Evolutionary conservation across 1,140 invertebrate genomes (phyloP).

Genomic region (Drosophila tristis): DNA sequence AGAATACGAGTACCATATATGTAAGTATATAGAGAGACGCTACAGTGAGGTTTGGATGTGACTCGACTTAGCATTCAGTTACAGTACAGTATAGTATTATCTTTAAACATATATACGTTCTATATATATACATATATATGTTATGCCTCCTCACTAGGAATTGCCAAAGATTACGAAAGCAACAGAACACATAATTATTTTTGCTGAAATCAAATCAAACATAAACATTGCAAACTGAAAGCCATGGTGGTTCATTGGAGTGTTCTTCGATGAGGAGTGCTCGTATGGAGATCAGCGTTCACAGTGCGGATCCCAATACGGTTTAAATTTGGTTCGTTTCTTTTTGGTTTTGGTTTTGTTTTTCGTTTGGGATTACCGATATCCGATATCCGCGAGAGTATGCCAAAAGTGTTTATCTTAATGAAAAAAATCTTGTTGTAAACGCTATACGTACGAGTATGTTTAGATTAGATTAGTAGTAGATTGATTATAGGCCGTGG

Average conservation of each 20-base stretch:
- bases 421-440: slow-evolving; percentile 78
- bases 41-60: slow-evolving; percentile 50
- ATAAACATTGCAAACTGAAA: slow-evolving; percentile 73
- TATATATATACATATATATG: slow-evolving; percentile 35
- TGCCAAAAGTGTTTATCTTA: slow-evolving; percentile 82
- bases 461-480: slow-evolving; percentile 43
- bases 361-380: slow-evolving; percentile 8
- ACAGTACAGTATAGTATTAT: slow-evolving; percentile 39
- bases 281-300: slow-evolving; percentile 52
- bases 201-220: slow-evolving; percentile 73
- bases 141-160: slow-evolving; percentile 63
- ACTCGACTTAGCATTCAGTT: slow-evolving; percentile 67
- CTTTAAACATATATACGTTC: slow-evolving; percentile 21
- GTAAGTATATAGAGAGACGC: slow-evolving; percentile 42
- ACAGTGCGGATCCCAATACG: slow-evolving; percentile 59
- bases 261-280: slow-evolving; percentile 44
- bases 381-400: slow-evolving; percentile 65
- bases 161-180: slow-evolving; percentile 76
- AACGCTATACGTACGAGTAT: slow-evolving; percentile 48
- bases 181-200: slow-evolving; percentile 72
- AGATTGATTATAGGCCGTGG: slow-evolving; percentile 38
- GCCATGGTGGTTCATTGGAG: slow-evolving; percentile 67
- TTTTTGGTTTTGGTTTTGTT: too few species aligned
- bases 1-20: slow-evolving; percentile 51
- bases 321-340: slow-evolving; percentile 40